Percentiles rank a stretch among this genome's conserved stretches.
These are phyloP conservation scores for Drosophila nigricruria DNA, from an alignment of 2,888 invertebrate genomes.

Conservation along the genomic window DNA sequence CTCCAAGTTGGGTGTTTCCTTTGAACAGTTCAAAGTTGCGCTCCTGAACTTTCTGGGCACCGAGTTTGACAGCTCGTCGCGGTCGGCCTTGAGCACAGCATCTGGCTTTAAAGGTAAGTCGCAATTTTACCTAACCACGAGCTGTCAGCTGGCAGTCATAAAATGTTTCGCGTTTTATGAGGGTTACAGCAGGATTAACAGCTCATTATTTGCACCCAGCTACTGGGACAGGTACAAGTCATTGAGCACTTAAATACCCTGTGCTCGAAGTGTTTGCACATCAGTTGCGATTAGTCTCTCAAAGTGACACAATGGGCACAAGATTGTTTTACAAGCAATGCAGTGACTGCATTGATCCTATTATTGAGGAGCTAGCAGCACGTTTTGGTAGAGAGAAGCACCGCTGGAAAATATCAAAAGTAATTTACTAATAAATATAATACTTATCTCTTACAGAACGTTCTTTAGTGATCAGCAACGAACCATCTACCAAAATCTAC, in stretches of 20 bases:
- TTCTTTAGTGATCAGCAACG: conserved; percentile 78
- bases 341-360: conserved; percentile 50
- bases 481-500: conserved; percentile 53
- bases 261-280: not conserved
- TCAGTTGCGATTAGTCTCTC: conserved; percentile 31
- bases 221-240: conserved; percentile 22
- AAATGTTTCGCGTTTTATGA: conserved; percentile 48
- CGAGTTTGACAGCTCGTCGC: conserved; percentile 80
- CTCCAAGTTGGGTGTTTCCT: conserved; percentile 86
- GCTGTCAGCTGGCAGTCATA: conserved; percentile 48
- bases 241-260: conserved; percentile 28
- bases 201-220: conserved; percentile 19
- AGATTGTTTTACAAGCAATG: conserved; percentile 75
- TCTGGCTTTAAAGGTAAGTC: conserved; percentile 61
- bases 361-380: conserved; percentile 72
- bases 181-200: conserved; percentile 9
- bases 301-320: conserved; percentile 76
- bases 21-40: conserved; percentile 91
- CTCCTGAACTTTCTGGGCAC: conserved; percentile 89
- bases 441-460: conserved; percentile 68
- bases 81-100: conserved; percentile 37
- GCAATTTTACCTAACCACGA: not conserved
- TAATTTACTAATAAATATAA: not conserved
- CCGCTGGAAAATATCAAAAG: not conserved
- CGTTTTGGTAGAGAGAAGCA: conserved; percentile 69